Percentiles rank a stretch among this genome's conserved stretches.
Conservation (phyloP, 92 coral and sea anemone genomes). For the Hydrozoanthus gracilis region DNA sequence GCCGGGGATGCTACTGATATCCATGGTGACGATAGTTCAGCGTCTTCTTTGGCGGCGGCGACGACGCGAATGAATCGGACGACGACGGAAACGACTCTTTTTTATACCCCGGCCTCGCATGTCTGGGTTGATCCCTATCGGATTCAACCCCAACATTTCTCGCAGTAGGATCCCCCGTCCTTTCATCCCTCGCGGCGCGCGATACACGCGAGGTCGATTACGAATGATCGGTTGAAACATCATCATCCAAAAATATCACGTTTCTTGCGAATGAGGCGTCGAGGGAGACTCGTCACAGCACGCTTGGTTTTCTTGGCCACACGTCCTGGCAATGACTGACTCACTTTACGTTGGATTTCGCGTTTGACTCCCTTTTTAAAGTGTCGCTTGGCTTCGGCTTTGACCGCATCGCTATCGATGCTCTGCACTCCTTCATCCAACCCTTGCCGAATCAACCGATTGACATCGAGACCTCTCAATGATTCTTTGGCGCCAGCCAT, state of each 20-base stretch:
- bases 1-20: neutral
- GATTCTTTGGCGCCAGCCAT: neutral
- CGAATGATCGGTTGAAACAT: neutral
- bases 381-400: neutral
- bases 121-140: neutral
- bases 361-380: conserved; percentile 28
- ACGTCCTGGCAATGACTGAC: neutral
- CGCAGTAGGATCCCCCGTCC: neutral
- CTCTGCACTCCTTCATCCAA: neutral
- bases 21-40: conserved; percentile 26
- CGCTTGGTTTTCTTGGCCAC: neutral
- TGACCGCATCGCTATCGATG: neutral
- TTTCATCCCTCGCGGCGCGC: conserved; percentile 9
- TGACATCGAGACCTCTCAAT: conserved; percentile 7
- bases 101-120: conserved; percentile 28
- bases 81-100: conserved; percentile 9
- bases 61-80: neutral
- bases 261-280: neutral
- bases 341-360: neutral
- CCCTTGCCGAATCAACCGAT: conserved; percentile 16
- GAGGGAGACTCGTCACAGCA: conserved; percentile 1
- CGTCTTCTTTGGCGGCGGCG: conserved; percentile 22
- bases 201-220: conserved; percentile 11
- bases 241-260: conserved; percentile 4
- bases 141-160: neutral